Conservation (phyloP, 92 coral and sea anemone species). For the Isaurus tuberculatus region DNA sequence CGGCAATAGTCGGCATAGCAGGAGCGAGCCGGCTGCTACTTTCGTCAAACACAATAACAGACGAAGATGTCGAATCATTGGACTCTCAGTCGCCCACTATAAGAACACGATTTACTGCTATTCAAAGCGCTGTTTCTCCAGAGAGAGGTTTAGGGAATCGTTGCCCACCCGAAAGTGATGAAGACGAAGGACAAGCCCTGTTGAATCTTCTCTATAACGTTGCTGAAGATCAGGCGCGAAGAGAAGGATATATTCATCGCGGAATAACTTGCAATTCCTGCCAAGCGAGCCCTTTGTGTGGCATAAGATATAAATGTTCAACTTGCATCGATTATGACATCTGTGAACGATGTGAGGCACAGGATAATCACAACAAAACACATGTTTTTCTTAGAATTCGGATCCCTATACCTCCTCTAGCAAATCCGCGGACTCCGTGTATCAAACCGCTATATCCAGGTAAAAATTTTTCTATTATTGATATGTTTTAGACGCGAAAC, state of each 20-base stretch:
- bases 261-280: conserved; percentile 97
- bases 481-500: background rate
- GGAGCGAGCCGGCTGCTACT: conserved; percentile 59
- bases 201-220: conserved; percentile 84
- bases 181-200: conserved; percentile 76
- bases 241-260: conserved; percentile 93
- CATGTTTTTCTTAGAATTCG: conserved; percentile 90
- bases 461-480: background rate
- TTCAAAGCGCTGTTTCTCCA: conserved; percentile 85
- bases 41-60: conserved; percentile 12
- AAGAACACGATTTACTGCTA: conserved; percentile 69
- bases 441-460: conserved; percentile 92
- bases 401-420: conserved; percentile 93
- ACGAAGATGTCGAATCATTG: background rate
- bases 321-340: conserved; percentile 96
- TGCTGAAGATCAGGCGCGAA: conserved; percentile 92
- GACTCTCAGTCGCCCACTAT: conserved; percentile 7
- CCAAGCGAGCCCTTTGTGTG: conserved; percentile 92
- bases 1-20: conserved; percentile 76
- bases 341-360: conserved; percentile 95
- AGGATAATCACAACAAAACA: conserved; percentile 89
- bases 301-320: conserved; percentile 92
- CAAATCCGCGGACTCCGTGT: conserved; percentile 94
- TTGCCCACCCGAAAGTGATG: conserved; percentile 36
- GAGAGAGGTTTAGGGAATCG: conserved; percentile 49